Conservation (phyloP, 2,797 vertebrate species). For the Remorina albescens region DNA sequence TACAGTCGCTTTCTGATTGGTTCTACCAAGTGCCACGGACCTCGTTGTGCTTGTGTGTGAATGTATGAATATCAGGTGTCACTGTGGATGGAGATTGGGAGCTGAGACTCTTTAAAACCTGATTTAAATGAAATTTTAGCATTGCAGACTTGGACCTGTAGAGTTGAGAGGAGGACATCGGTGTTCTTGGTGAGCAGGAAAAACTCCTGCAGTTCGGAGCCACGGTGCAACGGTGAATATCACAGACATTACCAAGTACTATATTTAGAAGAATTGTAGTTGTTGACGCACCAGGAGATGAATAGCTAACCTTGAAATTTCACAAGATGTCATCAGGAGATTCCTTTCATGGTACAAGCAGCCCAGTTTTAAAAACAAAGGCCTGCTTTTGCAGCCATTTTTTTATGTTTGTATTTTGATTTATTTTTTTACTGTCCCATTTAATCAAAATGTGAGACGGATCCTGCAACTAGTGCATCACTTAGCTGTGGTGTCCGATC, state of each 20-base stretch:
- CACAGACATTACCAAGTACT: background rate
- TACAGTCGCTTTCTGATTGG: too few relatives aligned
- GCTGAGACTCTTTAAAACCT: too few relatives aligned
- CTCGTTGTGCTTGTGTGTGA: too few relatives aligned
- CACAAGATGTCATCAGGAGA: too few relatives aligned
- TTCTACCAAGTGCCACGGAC: too few relatives aligned
- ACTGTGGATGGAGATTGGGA: too few relatives aligned
- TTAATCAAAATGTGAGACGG: background rate
- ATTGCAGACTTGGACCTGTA: background rate
- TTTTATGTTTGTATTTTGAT: background rate
- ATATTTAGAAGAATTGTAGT: background rate
- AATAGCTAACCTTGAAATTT: background rate
- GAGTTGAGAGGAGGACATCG: background rate
- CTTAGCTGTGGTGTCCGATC: background rate
- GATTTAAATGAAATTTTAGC: too few relatives aligned
- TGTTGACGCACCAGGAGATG: background rate
- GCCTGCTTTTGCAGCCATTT: background rate
- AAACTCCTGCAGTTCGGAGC: too few relatives aligned
- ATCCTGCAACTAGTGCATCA: background rate
- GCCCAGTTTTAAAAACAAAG: background rate
- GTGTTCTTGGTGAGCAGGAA: background rate
- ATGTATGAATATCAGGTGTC: too few relatives aligned
- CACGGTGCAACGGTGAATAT: background rate
- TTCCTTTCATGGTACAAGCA: background rate
- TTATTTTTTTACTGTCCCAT: background rate